Evolutionary conservation across 1,140 invertebrate species (phyloP).

Genomic region (Caenorhabditis latens): DNA sequence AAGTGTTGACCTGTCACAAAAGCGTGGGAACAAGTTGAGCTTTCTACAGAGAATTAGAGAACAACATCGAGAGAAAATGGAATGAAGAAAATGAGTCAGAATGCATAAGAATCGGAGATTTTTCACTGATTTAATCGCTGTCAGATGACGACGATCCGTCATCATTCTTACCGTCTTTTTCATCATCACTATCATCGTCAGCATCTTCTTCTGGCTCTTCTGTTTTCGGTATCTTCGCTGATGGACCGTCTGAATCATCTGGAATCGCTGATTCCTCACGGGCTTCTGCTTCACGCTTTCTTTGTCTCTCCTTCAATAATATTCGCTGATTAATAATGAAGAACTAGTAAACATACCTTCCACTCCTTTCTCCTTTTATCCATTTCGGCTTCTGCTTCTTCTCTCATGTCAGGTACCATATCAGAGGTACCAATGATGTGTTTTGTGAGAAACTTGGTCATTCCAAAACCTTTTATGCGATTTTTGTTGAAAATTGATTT

Average conservation of each 20-base stretch:
- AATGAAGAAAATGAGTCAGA: not conserved
- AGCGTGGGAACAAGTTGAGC: constrained; percentile 1
- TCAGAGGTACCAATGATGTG: constrained; percentile 23
- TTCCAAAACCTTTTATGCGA: constrained; percentile 4
- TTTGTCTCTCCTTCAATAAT: constrained; percentile 6
- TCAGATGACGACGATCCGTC: not conserved
- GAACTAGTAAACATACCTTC: not conserved
- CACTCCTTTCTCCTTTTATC: constrained; percentile 23
- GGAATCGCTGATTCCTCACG: not conserved
- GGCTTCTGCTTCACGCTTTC: not conserved
- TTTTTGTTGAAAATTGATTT: not conserved
- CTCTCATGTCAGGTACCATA: constrained; percentile 9
- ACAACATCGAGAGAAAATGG: not conserved
- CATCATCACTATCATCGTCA: not conserved
- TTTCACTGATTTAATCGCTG: not conserved
- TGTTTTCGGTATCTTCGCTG: not conserved
- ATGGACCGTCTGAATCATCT: not conserved
- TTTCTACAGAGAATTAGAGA: not conserved
- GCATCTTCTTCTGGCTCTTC: not conserved
- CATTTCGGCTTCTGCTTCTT: constrained; percentile 35
- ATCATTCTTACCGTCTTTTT: not conserved
- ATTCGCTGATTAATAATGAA: not conserved
- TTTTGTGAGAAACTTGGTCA: constrained; percentile 42
- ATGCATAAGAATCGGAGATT: not conserved
- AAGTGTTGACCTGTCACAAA: constrained; percentile 1